Evolutionary conservation across 2,113 vertebrate genomes (phyloP).

Genomic region (Antennarius striatus): DNA sequence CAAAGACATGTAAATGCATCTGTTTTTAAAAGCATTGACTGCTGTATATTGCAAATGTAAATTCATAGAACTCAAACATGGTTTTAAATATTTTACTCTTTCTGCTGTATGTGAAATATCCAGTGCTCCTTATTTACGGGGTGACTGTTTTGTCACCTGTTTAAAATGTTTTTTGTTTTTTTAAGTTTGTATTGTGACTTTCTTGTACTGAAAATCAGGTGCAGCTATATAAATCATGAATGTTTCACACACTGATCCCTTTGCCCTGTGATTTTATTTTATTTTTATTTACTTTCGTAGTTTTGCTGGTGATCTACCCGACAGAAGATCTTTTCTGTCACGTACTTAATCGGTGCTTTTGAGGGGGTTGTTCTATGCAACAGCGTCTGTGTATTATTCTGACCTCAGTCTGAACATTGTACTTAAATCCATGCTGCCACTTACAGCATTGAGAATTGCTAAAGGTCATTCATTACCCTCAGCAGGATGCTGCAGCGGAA

Average conservation of each 20-base stretch:
- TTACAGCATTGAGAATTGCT: neutral
- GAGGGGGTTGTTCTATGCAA: neutral
- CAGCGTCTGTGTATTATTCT: neutral
- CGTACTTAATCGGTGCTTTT: too few relatives aligned
- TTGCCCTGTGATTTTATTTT: slow-evolving; percentile 12
- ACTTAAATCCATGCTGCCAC: slow-evolving; percentile 5
- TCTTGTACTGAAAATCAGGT: slow-evolving; percentile 11
- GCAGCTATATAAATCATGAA: slow-evolving; percentile 14
- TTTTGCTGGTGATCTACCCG: too few relatives aligned
- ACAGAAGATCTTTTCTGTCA: too few relatives aligned
- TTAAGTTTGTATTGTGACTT: slow-evolving; percentile 45
- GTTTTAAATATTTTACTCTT: slow-evolving; percentile 10
- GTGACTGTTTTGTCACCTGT: neutral
- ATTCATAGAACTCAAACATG: slow-evolving; percentile 6
- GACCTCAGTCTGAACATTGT: neutral
- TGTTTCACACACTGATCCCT: neutral
- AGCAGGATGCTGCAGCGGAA: slow-evolving; percentile 57
- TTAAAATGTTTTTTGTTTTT: slow-evolving; percentile 15
- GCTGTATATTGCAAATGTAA: slow-evolving; percentile 23
- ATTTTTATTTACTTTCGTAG: too few relatives aligned
- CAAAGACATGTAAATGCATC: slow-evolving; percentile 28
- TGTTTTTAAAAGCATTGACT: slow-evolving; percentile 20
- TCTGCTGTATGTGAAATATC: neutral
- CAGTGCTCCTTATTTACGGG: neutral
- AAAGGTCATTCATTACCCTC: slow-evolving; percentile 7